Evolutionary conservation across 2,113 vertebrate species (phyloP).

Genomic region (Piliocolobus tephrosceles): DNA sequence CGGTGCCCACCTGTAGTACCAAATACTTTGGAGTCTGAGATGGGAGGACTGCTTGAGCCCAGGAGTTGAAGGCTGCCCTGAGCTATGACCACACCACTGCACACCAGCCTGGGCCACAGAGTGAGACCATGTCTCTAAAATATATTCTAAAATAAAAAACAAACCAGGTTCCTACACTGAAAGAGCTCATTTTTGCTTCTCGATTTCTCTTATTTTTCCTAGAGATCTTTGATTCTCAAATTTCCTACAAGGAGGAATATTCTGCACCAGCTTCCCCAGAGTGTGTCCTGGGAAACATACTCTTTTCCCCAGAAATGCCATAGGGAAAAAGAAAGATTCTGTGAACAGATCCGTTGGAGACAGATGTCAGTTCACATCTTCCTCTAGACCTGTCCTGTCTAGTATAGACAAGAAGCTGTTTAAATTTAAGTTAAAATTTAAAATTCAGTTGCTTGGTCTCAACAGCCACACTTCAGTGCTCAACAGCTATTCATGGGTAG

Average conservation of each 20-base stretch:
- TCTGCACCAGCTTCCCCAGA: not conserved
- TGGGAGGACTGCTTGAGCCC: too few species aligned
- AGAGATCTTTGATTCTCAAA: not conserved
- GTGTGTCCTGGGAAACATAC: not conserved
- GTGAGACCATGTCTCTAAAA: too few species aligned
- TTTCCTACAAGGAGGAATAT: not conserved
- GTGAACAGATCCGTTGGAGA: not conserved
- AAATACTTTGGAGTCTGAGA: too few species aligned
- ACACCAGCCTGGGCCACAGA: too few species aligned
- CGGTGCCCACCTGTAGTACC: too few species aligned
- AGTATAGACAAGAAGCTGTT: not conserved
- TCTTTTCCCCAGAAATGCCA: not conserved
- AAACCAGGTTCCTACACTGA: not conserved
- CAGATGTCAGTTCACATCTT: not conserved
- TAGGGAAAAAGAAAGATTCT: not conserved
- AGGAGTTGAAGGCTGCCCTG: too few species aligned
- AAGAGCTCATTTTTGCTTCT: not conserved
- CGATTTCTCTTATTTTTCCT: not conserved
- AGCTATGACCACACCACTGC: too few species aligned
- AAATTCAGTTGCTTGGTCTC: not conserved
- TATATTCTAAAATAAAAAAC: too few species aligned
- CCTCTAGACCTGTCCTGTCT: not conserved
- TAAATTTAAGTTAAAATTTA: not conserved
- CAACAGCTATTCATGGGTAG: not conserved
- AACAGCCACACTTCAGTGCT: not conserved